Evolutionary conservation across 1,140 invertebrate genomes (phyloP).

Genomic region (Zaprionus ornatus): DNA sequence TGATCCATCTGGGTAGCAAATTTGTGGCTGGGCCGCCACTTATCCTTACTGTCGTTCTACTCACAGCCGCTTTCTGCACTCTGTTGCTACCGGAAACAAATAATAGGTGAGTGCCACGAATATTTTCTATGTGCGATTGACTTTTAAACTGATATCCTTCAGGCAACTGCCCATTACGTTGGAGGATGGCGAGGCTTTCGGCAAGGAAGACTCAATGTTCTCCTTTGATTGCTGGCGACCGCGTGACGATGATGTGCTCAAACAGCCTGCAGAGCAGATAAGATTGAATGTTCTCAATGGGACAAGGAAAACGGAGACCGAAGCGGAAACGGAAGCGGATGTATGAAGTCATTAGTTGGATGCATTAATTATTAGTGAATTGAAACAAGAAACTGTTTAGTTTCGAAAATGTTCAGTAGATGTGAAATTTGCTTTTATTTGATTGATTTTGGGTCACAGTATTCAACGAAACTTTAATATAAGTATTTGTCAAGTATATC

Average conservation of each 20-base stretch:
- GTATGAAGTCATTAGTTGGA: conserved; percentile 12
- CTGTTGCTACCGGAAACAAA: conserved; percentile 66
- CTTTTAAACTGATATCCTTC: neutral
- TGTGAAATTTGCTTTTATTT: conserved; percentile 78
- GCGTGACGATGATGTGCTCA: conserved; percentile 48
- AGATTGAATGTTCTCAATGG: conserved; percentile 59
- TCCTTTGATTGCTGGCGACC: conserved; percentile 84
- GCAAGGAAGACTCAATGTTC: conserved; percentile 55
- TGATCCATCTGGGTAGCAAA: conserved; percentile 61
- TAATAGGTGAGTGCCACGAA: conserved; percentile 53
- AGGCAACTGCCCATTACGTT: conserved; percentile 73
- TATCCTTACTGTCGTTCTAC: conserved; percentile 49
- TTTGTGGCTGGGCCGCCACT: conserved; percentile 58
- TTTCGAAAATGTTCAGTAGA: conserved; percentile 67
- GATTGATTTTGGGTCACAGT: conserved; percentile 75
- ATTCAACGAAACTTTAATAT: conserved; percentile 66
- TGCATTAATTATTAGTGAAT: conserved; percentile 1
- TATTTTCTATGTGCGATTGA: neutral
- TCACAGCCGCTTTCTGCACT: conserved; percentile 40
- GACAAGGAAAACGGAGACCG: conserved; percentile 8
- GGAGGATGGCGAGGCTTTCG: conserved; percentile 66
- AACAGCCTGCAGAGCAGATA: conserved; percentile 56
- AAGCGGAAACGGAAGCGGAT: conserved; percentile 29
- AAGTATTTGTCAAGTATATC: conserved; percentile 25
- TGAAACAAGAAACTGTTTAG: conserved; percentile 34